Percentiles rank a stretch among this genome's conserved stretches.
Evolutionary conservation across 2,113 vertebrate species (phyloP).

Genomic region (Ailurus styani): DNA sequence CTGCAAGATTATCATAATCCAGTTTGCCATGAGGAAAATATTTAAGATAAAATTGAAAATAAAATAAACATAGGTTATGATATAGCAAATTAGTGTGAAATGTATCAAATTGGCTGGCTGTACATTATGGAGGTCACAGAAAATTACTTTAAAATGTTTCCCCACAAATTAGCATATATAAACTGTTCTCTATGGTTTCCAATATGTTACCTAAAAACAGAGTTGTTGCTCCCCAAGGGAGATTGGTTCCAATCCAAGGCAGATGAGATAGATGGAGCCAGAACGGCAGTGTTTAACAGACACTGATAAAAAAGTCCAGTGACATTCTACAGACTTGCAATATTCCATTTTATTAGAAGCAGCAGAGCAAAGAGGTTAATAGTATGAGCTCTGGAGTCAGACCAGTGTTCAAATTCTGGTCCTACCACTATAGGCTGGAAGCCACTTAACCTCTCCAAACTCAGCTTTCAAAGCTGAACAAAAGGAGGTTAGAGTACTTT

Average conservation of each 20-base stretch:
- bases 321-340: conserved; percentile 45
- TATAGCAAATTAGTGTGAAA: conserved; percentile 69
- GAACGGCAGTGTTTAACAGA: conserved; percentile 68
- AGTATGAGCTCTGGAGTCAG: neutral
- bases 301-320: conserved; percentile 68
- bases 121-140: conserved; percentile 69
- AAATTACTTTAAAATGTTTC: conserved; percentile 79
- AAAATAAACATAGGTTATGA: conserved; percentile 79
- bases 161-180: conserved; percentile 78
- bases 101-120: conserved; percentile 62
- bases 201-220: conserved; percentile 66
- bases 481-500: neutral
- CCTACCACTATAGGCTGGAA: neutral
- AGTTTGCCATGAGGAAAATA: conserved; percentile 65
- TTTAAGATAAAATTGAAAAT: conserved; percentile 79
- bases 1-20: conserved; percentile 73
- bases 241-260: conserved; percentile 26
- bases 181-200: conserved; percentile 60
- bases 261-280: conserved; percentile 45
- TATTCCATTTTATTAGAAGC: conserved; percentile 34
- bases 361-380: neutral
- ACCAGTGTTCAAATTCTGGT: conserved; percentile 15
- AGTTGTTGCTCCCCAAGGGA: conserved; percentile 55
- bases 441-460: neutral
- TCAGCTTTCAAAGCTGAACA: neutral